Evolutionary conservation across 2,888 invertebrate species (phyloP), one percentile per base, ranked within the genome.

Genomic region (Tupiocoris notatus): DNA sequence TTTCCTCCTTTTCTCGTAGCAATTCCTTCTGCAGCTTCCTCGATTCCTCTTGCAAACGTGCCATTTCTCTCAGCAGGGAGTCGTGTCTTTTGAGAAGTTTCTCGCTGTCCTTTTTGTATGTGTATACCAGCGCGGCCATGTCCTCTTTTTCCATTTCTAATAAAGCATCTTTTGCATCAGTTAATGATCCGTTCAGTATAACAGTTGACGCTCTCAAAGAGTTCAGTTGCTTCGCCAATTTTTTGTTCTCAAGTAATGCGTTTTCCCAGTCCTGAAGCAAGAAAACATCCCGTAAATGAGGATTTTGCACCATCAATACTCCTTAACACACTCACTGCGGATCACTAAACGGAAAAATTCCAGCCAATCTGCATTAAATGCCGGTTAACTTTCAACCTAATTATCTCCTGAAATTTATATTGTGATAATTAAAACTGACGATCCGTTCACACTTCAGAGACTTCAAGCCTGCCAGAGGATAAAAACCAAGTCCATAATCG

Each of bases 181-280:
- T 21, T 9, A 67, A 6, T 1, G 18, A 12, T 57, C 67, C 67
- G 16, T 56, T 67, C 16, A 67, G 3, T 22, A 67, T 67, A 2
- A 56, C 56, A 21, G 39, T 56, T 0, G 67, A 18, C 7, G 67
- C 67, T 16, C 57, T 54, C 1, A 67, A 56, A 0, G 67, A 67
- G 12, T 17, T 67, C 6, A 67, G 18, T 16, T 67, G 54, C 12
- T 57, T 17, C 2, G n/a, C 22, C n/a, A 67, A 56, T 21, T 67
- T 67, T 22, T 67, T 56, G n/a, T 22, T 20, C n/a, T 67, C 57
- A 21, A 56, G 56, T 21, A 17, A 20, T 2, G 54, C 23, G 67
- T 67, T 67, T 16, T 67, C 67, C 22, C 54, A 22, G 16, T 67
- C 67, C 67, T 67, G 67, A 9, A 66, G 54, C 18, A 25, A 21